Evolutionary conservation across 2,888 invertebrate species (phyloP).

Genomic region (Athalia cordata): DNA sequence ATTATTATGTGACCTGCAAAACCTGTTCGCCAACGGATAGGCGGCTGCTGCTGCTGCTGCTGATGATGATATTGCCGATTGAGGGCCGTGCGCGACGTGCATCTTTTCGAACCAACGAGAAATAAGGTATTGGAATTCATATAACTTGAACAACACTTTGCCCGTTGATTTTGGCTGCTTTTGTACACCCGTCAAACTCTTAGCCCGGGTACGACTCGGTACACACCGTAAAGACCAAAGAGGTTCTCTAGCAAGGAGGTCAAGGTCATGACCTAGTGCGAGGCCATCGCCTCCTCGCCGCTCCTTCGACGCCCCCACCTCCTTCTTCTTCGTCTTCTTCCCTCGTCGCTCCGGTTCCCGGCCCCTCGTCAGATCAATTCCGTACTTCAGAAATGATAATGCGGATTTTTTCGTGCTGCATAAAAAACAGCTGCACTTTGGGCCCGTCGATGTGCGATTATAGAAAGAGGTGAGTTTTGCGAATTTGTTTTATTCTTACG

Average conservation of each 20-base stretch:
- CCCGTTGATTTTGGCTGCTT: neutral
- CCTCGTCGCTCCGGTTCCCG: slow-evolving; percentile 25
- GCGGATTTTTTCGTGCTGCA: neutral
- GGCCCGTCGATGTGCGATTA: slow-evolving; percentile 9
- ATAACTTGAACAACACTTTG: neutral
- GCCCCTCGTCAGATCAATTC: slow-evolving; percentile 40
- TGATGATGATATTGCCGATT: neutral
- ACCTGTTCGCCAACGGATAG: neutral
- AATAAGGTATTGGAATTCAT: too few species aligned
- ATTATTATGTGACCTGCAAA: slow-evolving; percentile 20
- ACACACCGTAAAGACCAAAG: slow-evolving; percentile 46
- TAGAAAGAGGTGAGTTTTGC: neutral
- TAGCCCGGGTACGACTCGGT: neutral
- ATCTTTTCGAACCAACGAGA: neutral
- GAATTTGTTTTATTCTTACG: neutral
- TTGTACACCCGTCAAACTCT: neutral
- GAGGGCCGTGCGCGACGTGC: neutral
- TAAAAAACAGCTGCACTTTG: neutral
- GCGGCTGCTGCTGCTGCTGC: neutral
- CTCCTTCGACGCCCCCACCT: slow-evolving; percentile 54
- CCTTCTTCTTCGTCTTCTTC: slow-evolving; percentile 48
- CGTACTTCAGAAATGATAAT: slow-evolving; percentile 23
- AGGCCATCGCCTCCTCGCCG: slow-evolving; percentile 60
- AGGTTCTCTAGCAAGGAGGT: slow-evolving; percentile 68
- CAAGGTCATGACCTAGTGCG: slow-evolving; percentile 70